Conservation (phyloP, 2,797 vertebrate genomes). For the Leuciscus waleckii region DNA sequence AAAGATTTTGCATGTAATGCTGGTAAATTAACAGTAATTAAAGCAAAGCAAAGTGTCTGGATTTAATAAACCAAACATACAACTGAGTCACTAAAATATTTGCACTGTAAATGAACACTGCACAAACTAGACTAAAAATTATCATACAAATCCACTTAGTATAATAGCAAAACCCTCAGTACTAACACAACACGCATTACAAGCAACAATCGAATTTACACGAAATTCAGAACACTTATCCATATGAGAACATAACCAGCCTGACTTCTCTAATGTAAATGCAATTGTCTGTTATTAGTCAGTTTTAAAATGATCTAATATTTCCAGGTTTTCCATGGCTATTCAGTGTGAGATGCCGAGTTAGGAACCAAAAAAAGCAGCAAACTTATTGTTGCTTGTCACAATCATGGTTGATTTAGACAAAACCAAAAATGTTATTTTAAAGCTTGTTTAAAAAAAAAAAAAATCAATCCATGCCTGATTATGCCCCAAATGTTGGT, state of each 20-base stretch:
- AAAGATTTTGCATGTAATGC: not conserved
- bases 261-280: conserved; percentile 18
- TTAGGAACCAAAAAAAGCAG: not conserved
- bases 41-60: conserved; percentile 22
- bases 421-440: not conserved
- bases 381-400: not conserved
- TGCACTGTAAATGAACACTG: conserved; percentile 11
- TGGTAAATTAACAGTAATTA: not conserved
- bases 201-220: not conserved
- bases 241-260: not conserved
- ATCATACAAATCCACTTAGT: conserved; percentile 1
- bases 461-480: not conserved
- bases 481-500: not conserved
- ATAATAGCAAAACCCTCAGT: conserved; percentile 15
- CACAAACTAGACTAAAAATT: conserved; percentile 7
- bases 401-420: not conserved
- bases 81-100: not conserved
- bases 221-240: not conserved
- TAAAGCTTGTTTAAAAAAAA: not conserved
- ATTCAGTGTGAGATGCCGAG: not conserved
- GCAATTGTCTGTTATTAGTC: not conserved
- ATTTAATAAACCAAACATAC: conserved; percentile 22
- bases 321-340: not conserved
- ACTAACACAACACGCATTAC: not conserved
- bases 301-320: not conserved